phyloP scores from a whole-genome alignment of 2,888 invertebrate species.

The Hyposoter dolosus region DNA sequence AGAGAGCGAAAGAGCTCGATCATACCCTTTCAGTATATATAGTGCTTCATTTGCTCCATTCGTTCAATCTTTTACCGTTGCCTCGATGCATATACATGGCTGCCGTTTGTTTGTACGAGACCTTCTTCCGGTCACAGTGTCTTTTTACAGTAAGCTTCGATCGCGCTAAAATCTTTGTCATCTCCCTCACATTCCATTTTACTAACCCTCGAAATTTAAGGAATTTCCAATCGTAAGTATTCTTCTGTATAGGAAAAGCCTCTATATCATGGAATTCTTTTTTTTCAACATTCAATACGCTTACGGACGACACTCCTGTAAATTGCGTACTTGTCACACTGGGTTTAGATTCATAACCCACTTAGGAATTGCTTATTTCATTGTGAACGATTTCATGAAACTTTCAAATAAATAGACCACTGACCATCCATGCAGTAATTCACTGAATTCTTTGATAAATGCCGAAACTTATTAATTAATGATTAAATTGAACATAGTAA shows the following conservation, averaged over 20 bases:
- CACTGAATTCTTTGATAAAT: background rate
- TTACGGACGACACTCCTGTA: too few species aligned
- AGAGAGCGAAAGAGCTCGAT: constrained; percentile 36
- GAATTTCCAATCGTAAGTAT: background rate
- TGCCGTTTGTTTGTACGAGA: constrained; percentile 24
- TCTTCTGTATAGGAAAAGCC: background rate
- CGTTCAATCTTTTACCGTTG: constrained; percentile 68
- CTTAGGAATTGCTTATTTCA: background rate
- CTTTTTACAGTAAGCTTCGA: constrained; percentile 31
- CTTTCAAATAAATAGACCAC: background rate
- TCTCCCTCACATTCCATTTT: constrained; percentile 49
- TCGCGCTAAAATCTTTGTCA: constrained; percentile 27
- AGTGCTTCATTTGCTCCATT: constrained; percentile 55
- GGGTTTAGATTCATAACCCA: background rate
- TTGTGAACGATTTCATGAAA: background rate
- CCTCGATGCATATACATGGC: constrained; percentile 50
- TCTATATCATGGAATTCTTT: background rate
- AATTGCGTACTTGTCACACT: background rate
- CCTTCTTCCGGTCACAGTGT: constrained; percentile 16
- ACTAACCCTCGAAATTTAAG: background rate
- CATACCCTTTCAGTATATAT: constrained; percentile 19
- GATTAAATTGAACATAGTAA: background rate
- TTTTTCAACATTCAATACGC: background rate
- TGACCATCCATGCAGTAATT: background rate
- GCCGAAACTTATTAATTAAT: background rate